Evolutionary conservation across 2,888 invertebrate genomes (phyloP).

Genomic region (Callimorpha dominula): DNA sequence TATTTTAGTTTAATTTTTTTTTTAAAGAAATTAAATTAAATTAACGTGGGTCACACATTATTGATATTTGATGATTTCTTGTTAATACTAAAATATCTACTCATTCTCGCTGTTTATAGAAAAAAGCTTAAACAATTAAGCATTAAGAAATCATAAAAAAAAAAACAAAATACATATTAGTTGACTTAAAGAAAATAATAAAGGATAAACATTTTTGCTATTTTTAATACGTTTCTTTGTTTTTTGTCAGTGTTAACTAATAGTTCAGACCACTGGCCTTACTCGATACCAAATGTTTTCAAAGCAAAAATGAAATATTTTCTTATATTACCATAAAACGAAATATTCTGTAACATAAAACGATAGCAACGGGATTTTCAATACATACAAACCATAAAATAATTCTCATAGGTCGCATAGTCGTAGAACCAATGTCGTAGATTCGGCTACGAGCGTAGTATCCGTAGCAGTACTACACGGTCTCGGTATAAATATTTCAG

Average conservation of each 20-base stretch:
- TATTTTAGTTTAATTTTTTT: no score
- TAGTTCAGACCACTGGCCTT: not conserved
- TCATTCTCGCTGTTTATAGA: no score
- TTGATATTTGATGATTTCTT: no score
- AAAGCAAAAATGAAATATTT: conserved; percentile 1
- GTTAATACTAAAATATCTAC: no score
- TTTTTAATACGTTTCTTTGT: not conserved
- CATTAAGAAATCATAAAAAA: no score
- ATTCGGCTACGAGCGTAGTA: conserved; percentile 63
- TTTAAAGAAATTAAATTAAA: no score
- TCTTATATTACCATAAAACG: conserved; percentile 30
- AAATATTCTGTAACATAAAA: conserved; percentile 30
- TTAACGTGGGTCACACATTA: no score
- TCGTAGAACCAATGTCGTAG: conserved; percentile 67
- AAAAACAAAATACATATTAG: no score
- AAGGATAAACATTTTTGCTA: not conserved
- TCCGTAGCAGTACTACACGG: conserved; percentile 63
- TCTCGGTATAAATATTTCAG: conserved; percentile 82
- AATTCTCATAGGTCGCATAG: conserved; percentile 41
- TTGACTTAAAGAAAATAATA: no score
- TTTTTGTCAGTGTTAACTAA: not conserved
- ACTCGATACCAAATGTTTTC: conserved; percentile 12
- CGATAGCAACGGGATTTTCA: conserved; percentile 28
- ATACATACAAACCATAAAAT: conserved; percentile 35
- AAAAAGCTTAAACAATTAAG: no score